Conservation (phyloP, 1,140 invertebrate genomes). For the Uloborus diversus region DNA sequence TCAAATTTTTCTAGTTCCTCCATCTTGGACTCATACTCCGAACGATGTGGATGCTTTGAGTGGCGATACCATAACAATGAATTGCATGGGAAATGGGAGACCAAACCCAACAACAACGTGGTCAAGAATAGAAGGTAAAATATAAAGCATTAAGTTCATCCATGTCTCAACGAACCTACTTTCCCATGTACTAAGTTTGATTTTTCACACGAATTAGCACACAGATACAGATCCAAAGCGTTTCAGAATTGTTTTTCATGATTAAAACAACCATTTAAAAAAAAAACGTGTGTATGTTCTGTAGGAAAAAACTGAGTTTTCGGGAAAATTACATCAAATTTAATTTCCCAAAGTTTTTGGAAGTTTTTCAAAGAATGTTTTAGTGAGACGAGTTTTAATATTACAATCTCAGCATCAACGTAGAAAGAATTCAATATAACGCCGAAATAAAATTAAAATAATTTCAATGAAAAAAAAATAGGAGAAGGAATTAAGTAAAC, state of each 20-base stretch:
- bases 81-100: constrained; percentile 22
- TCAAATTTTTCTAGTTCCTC: constrained; percentile 3
- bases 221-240: not conserved
- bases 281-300: not conserved
- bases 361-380: too few species aligned
- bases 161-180: too few species aligned
- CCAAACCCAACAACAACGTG: not conserved
- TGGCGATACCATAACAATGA: not conserved
- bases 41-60: constrained; percentile 22
- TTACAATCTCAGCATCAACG: too few species aligned
- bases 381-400: too few species aligned
- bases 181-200: not conserved
- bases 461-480: too few species aligned
- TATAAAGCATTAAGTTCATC: not conserved
- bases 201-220: not conserved
- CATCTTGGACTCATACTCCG: constrained; percentile 7
- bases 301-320: too few species aligned
- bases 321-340: too few species aligned
- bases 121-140: constrained; percentile 7
- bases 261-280: not conserved
- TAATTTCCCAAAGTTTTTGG: too few species aligned
- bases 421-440: too few species aligned
- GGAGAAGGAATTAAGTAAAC: too few species aligned
- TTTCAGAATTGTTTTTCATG: not conserved
- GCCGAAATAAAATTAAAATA: too few species aligned